Base-by-base conservation (phyloP, 1,140 invertebrate genomes). In the Heliothis subflexa region DNA sequence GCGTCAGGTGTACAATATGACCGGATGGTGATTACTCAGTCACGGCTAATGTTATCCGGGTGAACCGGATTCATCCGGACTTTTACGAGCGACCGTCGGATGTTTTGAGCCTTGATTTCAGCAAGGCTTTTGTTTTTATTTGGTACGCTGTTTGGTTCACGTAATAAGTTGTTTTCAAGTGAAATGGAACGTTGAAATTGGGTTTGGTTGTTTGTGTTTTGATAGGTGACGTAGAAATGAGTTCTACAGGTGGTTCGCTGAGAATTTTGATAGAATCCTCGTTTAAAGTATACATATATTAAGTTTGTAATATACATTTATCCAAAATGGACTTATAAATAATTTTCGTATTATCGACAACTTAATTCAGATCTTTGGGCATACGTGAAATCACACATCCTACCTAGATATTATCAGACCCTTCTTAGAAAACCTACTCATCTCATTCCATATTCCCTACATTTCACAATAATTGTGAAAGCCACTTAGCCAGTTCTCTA, bases 11-110 rank as follows among this genome's bases (percentile, higher is more conserved):
- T 70, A 18, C 50, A 18, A 70, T 70, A 70, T 73, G 28, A 59
- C 52, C 33, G 70, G 54, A 45, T 33, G 52, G 70, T 73, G 54
- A 73, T 73, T 73, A 73, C 70, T 73, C 47, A 50, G 66, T 25
- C 47, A 49, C 47, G 66, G 73, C 21, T 75, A 75, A 75, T 64
- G 73, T 25, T 70, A 70, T 70, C 66, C 66, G 47, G 66, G 66
- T 25, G 57, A 62, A 49, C 57, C 57, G 66, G 66, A 70, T 75
- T 75, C 73, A 64, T 75, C 21, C 59, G 47, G 45, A 50, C 11
- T 75, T 75, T 75, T 75, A 75, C 73, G 73, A 75, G 21, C 47
- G 25, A 73, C n/a, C 33, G 71, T 11, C 54, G 66, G 47, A 28
- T 75, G 59, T 62, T 62, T 64, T 62, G 55, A 12, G 40, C 40